Base-by-base conservation (phyloP, 2,888 invertebrate genomes). In the Limnephilus marmoratus region DNA sequence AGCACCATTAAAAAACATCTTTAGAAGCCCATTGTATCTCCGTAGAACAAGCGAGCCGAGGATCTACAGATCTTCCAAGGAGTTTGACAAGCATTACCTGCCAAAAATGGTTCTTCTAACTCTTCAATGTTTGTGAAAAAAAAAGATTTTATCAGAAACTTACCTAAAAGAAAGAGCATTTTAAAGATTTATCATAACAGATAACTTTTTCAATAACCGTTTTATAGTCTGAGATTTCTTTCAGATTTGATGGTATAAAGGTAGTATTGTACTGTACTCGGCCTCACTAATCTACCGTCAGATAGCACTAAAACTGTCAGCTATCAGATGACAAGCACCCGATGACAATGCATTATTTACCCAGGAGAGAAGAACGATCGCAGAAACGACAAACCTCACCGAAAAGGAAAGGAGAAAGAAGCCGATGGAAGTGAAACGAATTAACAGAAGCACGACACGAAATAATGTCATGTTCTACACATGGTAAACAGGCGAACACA, bases 371-470 rank as follows among this genome's bases (percentile, higher is more conserved):
- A 86, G 86, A n/a, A 49, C n/a, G 49, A 82, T 34, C 34, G 82
- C 31, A 34, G 18, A 82, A 31, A 82, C 15, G 86, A 29, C 83
- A 18, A 37, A 83, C 11, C 37, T 41, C 18, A 37, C 18, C 29
- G 86, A 86, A 86, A 86, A 49, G 41, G 86, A 86, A 86, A 86
- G 86, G 86, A 86, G 86, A 86, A n/a, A 86, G 86, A 86, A 86
- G 49, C 86, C 41, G 41, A 3, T n/a, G 29, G 86, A 45, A 86
- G 86, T 49, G 86, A 86, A 49, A 86, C 86, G 49, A 86, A 86
- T 86, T 86, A 86, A 86, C 86, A 45, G 86, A 86, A 45, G 86
- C 86, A 86, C 86, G 86, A 86, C 86, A 86, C 49, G 45, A 86
- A 86, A 86, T 86, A 45, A 45, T 86, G 49, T 86, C 37, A 45